phyloP scores from a whole-genome alignment of 2,797 vertebrate genomes.

The Cryptoprocta ferox region DNA sequence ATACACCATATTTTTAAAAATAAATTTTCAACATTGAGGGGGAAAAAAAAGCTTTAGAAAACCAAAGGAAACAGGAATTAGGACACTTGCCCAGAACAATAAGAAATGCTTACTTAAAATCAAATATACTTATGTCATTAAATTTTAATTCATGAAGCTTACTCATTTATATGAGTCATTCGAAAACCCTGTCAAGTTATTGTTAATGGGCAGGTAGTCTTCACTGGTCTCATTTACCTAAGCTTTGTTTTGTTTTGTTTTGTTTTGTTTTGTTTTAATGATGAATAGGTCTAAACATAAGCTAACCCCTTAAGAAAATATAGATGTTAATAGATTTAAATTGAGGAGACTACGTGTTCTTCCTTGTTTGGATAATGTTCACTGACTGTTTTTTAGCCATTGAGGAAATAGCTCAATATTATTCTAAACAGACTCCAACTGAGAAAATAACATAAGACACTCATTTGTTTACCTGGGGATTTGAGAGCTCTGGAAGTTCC shows the following conservation, averaged over 20 bases:
- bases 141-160: constrained; percentile 41
- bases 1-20: constrained; percentile 12
- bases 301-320: constrained; percentile 65
- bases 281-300: constrained; percentile 47
- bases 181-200: constrained; percentile 52
- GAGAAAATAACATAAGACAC: constrained; percentile 75
- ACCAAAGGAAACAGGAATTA: constrained; percentile 66
- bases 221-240: constrained; percentile 26
- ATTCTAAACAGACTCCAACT: constrained; percentile 77
- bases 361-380: constrained; percentile 73
- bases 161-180: constrained; percentile 25
- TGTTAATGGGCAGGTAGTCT: constrained; percentile 30
- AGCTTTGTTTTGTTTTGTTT: neutral
- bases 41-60: neutral
- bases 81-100: constrained; percentile 52
- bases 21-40: constrained; percentile 43
- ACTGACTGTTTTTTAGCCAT: constrained; percentile 63
- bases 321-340: constrained; percentile 64
- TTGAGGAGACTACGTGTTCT: constrained; percentile 60
- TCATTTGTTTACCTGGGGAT: constrained; percentile 71
- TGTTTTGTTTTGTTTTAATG: neutral
- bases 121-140: constrained; percentile 59
- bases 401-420: constrained; percentile 75
- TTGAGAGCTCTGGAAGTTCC: constrained; percentile 56
- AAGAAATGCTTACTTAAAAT: constrained; percentile 63